Conservation (phyloP, 2,113 vertebrate species). For the Pedionomus torquatus region DNA sequence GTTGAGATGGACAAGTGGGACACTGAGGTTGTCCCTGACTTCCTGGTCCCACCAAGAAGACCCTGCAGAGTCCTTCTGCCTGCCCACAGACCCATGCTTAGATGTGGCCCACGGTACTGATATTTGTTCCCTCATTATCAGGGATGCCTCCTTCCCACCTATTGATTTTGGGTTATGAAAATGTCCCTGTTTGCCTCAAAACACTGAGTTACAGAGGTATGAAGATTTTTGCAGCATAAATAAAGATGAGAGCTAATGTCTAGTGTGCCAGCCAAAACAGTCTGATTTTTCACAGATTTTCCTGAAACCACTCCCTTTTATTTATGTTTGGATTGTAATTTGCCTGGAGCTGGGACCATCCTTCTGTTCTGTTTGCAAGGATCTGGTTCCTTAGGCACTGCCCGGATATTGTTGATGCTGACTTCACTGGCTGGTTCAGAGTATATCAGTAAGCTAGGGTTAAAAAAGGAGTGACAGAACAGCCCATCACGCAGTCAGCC, state of each 20-base stretch:
- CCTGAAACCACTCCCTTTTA: not conserved
- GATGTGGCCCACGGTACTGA: not conserved
- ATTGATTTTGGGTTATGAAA: not conserved
- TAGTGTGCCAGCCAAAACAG: not conserved
- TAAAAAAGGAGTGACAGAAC: not conserved
- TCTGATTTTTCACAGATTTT: not conserved
- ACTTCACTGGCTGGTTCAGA: not conserved
- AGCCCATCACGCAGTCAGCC: not conserved
- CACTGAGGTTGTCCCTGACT: not conserved
- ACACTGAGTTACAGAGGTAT: not conserved
- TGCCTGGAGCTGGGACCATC: not conserved
- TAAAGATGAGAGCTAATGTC: not conserved
- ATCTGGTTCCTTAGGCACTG: not conserved
- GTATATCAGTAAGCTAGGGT: not conserved
- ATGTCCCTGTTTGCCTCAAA: not conserved
- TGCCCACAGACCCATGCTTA: not conserved
- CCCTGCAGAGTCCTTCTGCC: accelerated
- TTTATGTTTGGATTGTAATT: not conserved
- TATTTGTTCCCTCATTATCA: not conserved
- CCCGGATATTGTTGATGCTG: not conserved
- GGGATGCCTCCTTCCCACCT: not conserved
- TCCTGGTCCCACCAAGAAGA: not conserved
- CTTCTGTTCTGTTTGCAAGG: not conserved
- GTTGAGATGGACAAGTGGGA: not conserved
- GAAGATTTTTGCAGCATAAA: not conserved